Evolutionary conservation across 2,888 invertebrate genomes (phyloP), one percentile per base, ranked within the genome.

Genomic region (Scaptomyza parva): DNA sequence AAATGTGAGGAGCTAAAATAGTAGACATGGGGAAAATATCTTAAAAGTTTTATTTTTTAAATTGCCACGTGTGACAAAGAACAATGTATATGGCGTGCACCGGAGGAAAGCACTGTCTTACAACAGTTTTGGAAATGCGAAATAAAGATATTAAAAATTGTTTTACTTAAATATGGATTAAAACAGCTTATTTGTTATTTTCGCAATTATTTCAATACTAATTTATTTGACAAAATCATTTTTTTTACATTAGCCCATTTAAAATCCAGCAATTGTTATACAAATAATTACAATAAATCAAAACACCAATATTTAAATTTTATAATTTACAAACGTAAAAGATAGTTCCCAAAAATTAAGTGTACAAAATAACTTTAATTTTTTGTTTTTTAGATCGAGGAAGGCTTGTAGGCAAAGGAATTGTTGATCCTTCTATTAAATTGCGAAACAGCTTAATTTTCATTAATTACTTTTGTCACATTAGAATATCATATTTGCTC

Each of bases 11-110:
- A 75, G 55, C 63, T 40, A 62, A 33, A 63, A 45, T 52, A 70
- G 71, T 48, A 52, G 57, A 41, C 40, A 50, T 52, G 18, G 50
- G 37, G 37, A 48, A 52, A 74, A 78, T 54, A 41, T 53, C 39
- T 44, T 59, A 66, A 51, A 65, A 44, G 52, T 52, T 77, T 66
- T 66, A 59, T 43, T 48, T 28, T 28, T 47, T 37, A 43, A 18
- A 30, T 64, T 59, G 52, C 70, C 70, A 66, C 71, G 79, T 83
- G 70, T 61, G 74, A 50, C 40, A 39, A 53, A 18, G 40, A 55
- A 47, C 45, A 65, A 47, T 24, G 50, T 50, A 60, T 65, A 43
- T 52, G 33, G 40, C 48, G 57, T n/a, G 44, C 26, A n/a, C 4
- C 9, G 20, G 30, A n/a, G 20, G 9, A 60, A 40, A 28, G 58